Percentiles rank a stretch among this genome's conserved stretches.
Conservation (phyloP, 2,113 vertebrate species). For the Silurus glanis region DNA sequence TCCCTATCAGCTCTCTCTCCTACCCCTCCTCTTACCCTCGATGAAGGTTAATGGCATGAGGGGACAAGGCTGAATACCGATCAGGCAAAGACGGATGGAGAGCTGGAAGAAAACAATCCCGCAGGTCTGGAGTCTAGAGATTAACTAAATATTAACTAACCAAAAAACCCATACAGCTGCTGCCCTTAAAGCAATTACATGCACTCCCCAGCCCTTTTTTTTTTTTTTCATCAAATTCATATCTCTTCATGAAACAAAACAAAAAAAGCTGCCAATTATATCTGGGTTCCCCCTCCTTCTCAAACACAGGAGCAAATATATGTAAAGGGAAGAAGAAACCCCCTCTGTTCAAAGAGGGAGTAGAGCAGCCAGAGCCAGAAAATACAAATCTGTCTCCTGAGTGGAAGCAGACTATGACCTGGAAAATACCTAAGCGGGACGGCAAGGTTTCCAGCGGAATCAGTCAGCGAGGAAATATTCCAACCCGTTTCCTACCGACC, state of each 20-base stretch:
- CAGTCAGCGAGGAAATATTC: slow-evolving; percentile 15
- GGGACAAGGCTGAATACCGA: slow-evolving; percentile 77
- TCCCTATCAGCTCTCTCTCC: slow-evolving; percentile 5
- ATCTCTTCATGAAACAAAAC: slow-evolving; percentile 32
- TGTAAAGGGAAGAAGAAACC: neutral
- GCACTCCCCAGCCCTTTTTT: neutral
- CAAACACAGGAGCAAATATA: slow-evolving; percentile 16
- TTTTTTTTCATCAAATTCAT: slow-evolving; percentile 23
- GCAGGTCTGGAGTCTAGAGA: slow-evolving; percentile 78
- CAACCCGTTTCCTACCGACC: slow-evolving; percentile 9
- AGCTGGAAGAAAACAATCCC: slow-evolving; percentile 74
- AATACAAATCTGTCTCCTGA: slow-evolving; percentile 31
- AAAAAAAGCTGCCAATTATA: slow-evolving; percentile 23
- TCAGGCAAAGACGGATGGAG: slow-evolving; percentile 77
- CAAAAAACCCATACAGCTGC: slow-evolving; percentile 59
- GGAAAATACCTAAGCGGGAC: slow-evolving; percentile 57
- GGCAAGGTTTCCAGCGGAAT: slow-evolving; percentile 46
- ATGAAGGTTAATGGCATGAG: slow-evolving; percentile 74
- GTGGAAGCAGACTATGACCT: slow-evolving; percentile 49
- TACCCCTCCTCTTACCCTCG: slow-evolving; percentile 54
- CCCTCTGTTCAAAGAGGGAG: slow-evolving; percentile 27
- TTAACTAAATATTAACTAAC: slow-evolving; percentile 84
- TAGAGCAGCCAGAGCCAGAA: slow-evolving; percentile 7
- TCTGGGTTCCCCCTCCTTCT: neutral
- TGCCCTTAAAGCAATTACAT: slow-evolving; percentile 53